Conservation (phyloP, 2,113 vertebrate genomes). For the Struthio camelus region DNA sequence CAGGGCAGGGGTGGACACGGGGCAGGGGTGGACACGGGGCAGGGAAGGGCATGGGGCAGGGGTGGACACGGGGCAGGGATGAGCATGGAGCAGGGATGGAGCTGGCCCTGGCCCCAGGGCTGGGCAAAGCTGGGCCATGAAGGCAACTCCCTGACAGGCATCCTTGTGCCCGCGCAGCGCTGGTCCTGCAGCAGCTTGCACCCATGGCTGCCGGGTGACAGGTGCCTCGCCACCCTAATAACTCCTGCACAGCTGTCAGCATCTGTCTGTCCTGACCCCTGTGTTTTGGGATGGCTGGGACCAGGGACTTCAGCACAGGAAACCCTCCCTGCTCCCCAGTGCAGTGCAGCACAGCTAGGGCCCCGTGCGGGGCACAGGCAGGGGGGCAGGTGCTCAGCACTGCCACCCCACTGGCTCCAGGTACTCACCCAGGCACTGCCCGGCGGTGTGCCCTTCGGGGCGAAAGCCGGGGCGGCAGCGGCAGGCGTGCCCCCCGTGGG, state of each 20-base stretch:
- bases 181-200: background rate
- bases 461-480: conserved; percentile 16
- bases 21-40: no score
- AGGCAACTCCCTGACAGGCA: no score
- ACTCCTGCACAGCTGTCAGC: background rate
- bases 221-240: background rate
- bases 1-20: no score
- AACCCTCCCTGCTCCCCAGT: background rate
- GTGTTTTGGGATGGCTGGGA: background rate
- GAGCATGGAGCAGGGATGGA: no score
- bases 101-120: no score
- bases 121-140: no score
- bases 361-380: background rate
- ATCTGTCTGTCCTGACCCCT: background rate
- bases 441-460: background rate
- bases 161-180: background rate
- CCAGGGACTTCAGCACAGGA: background rate
- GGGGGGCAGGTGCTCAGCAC: accelerated
- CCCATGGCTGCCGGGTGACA: background rate
- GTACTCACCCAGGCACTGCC: conserved; percentile 50
- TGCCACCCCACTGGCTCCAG: background rate
- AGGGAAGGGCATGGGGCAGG: background rate
- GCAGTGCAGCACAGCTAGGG: background rate
- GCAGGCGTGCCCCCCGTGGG: conserved; percentile 35
- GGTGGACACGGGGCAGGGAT: no score